Evolutionary conservation across 2,113 vertebrate genomes (phyloP).

Genomic region (Uria lomvia): DNA sequence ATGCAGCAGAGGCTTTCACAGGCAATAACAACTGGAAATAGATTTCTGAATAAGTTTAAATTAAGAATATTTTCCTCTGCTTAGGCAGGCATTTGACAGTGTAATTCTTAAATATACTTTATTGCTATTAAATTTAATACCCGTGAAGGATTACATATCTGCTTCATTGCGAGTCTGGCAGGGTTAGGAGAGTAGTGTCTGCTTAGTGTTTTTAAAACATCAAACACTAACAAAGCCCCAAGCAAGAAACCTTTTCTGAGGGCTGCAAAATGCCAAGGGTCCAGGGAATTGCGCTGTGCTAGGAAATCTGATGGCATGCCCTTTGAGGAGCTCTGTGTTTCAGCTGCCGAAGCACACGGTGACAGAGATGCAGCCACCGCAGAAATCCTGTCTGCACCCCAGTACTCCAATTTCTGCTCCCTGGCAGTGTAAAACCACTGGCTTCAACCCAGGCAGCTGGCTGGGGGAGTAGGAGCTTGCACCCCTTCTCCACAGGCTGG

Average conservation of each 20-base stretch:
- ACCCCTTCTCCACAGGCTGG: not conserved
- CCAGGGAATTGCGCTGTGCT: fast-evolving
- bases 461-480: not conserved
- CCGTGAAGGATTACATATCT: slow-evolving; percentile 50
- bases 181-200: slow-evolving; percentile 28
- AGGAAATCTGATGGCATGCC: not conserved
- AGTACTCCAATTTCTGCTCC: not conserved
- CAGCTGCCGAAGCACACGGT: not conserved
- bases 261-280: not conserved
- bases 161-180: slow-evolving; percentile 22
- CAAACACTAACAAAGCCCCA: not conserved
- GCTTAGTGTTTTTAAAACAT: slow-evolving; percentile 31
- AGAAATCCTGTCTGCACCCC: not conserved
- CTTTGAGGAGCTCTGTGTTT: not conserved
- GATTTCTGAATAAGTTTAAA: not conserved
- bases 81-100: slow-evolving; percentile 19
- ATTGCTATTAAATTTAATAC: slow-evolving; percentile 27
- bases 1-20: not conserved
- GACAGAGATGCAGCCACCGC: not conserved
- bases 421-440: not conserved
- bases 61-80: slow-evolving; percentile 17
- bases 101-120: slow-evolving; percentile 18
- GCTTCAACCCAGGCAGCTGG: not conserved
- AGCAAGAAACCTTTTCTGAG: slow-evolving; percentile 5
- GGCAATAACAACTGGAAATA: not conserved